phyloP scores from a whole-genome alignment of 2,797 vertebrate species.

The Dryobates pubescens region DNA sequence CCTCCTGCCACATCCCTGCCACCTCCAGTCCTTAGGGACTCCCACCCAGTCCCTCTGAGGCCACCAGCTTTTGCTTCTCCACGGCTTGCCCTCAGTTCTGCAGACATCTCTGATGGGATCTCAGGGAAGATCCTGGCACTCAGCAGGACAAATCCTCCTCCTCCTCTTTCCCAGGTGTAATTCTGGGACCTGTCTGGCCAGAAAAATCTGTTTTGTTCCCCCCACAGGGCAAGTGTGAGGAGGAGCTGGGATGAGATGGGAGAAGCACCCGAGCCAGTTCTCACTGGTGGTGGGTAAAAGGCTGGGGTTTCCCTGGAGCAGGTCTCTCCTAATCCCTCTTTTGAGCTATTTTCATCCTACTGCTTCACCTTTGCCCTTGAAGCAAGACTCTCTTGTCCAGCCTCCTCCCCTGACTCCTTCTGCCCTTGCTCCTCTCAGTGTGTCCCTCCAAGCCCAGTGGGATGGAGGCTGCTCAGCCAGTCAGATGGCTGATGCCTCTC shows the following conservation, averaged over 20 bases:
- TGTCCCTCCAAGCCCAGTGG: neutral
- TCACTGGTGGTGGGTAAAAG: neutral
- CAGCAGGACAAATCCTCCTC: neutral
- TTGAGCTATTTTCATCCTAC: neutral
- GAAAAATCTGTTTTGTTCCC: slow-evolving; percentile 9
- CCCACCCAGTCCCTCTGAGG: neutral
- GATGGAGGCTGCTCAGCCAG: neutral
- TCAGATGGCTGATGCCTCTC: neutral
- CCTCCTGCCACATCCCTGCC: neutral
- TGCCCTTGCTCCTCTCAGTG: accelerated
- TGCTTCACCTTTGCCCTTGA: slow-evolving; percentile 23
- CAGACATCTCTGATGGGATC: neutral
- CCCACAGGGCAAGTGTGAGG: neutral
- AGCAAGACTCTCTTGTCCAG: neutral
- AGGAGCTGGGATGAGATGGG: neutral
- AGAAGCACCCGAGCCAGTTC: neutral
- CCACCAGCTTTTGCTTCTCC: neutral
- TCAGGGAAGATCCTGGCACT: neutral
- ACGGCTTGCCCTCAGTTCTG: neutral
- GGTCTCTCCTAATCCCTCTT: neutral
- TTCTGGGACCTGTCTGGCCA: slow-evolving; percentile 46
- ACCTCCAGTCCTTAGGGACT: too few species aligned
- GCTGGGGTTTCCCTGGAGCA: neutral
- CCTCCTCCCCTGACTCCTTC: neutral
- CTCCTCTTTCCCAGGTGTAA: neutral